Conservation (phyloP, 2,888 invertebrate species). For the Synergus gifuensis region DNA sequence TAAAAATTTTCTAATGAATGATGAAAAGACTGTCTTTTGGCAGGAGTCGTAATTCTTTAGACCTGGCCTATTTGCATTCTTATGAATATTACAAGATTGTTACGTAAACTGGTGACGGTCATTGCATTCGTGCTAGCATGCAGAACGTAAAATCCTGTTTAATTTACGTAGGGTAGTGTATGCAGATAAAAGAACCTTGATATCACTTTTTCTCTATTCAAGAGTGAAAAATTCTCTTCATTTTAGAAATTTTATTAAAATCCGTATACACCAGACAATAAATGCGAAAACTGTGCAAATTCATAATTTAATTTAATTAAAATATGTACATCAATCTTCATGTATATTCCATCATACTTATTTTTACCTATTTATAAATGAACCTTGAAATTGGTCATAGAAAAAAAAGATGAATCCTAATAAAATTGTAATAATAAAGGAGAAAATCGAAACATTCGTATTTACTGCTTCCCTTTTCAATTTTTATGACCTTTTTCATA, state of each 20-base stretch:
- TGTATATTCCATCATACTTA: too few relatives aligned
- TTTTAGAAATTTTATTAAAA: not conserved
- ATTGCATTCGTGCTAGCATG: constrained; percentile 13
- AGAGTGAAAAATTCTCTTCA: not conserved
- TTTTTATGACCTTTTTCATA: not conserved
- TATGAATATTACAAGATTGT: constrained; percentile 10
- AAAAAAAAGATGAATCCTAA: too few relatives aligned
- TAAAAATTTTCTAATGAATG: not conserved
- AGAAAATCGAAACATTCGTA: too few relatives aligned
- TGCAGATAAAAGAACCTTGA: constrained; percentile 29
- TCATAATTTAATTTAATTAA: too few relatives aligned
- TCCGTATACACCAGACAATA: not conserved
- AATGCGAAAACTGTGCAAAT: too few relatives aligned
- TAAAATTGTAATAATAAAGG: too few relatives aligned
- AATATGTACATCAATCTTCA: too few relatives aligned
- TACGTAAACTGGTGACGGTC: constrained; percentile 15
- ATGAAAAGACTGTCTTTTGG: constrained; percentile 11
- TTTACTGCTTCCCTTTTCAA: too few relatives aligned
- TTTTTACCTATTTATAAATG: too few relatives aligned
- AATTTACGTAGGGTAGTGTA: not conserved
- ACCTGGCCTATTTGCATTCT: constrained; percentile 22
- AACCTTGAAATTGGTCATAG: too few relatives aligned
- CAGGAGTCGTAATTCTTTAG: not conserved
- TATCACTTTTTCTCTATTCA: not conserved
- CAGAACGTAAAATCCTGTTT: constrained; percentile 3